Evolutionary conservation across 2,888 invertebrate genomes (phyloP).

Genomic region (Xestia sexstrigata): DNA sequence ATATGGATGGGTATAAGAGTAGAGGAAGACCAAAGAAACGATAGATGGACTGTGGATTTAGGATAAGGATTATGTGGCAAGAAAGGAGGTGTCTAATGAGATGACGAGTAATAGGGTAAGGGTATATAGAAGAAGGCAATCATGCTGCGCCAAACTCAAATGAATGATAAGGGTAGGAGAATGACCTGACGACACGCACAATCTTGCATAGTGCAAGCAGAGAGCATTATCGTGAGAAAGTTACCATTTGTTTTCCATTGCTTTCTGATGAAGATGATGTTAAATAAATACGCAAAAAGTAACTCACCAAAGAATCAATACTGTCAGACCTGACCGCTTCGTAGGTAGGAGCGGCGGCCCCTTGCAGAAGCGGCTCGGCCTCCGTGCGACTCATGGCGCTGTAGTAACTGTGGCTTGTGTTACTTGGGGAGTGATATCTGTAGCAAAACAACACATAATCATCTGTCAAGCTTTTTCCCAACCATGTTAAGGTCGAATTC

Average conservation of each 20-base stretch:
- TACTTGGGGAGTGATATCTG: conserved; percentile 66
- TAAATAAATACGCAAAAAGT: too few species aligned
- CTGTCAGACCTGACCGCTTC: conserved; percentile 69
- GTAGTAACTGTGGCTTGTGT: conserved; percentile 69
- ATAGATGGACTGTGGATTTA: too few species aligned
- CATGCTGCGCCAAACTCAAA: too few species aligned
- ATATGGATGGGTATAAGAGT: too few species aligned
- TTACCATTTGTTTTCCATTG: neutral
- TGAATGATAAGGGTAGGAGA: too few species aligned
- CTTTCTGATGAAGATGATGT: neutral
- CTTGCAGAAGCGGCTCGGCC: conserved; percentile 75
- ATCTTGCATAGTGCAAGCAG: neutral
- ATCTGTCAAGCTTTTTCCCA: neutral
- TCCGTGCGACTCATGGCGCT: conserved; percentile 77
- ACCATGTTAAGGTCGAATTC: neutral
- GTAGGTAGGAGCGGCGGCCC: conserved; percentile 69
- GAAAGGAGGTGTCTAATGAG: too few species aligned
- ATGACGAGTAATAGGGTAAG: too few species aligned
- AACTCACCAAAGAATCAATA: conserved; percentile 77
- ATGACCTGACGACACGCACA: too few species aligned
- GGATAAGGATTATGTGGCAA: too few species aligned
- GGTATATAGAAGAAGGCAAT: too few species aligned
- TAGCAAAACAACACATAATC: neutral
- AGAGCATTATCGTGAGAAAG: neutral
- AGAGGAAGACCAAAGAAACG: too few species aligned